A percentile compares a stretch with the other conserved stretches of the same genome.
phyloP scores from a whole-genome alignment of 2,888 invertebrate species.

The Epistrophe eligans region DNA sequence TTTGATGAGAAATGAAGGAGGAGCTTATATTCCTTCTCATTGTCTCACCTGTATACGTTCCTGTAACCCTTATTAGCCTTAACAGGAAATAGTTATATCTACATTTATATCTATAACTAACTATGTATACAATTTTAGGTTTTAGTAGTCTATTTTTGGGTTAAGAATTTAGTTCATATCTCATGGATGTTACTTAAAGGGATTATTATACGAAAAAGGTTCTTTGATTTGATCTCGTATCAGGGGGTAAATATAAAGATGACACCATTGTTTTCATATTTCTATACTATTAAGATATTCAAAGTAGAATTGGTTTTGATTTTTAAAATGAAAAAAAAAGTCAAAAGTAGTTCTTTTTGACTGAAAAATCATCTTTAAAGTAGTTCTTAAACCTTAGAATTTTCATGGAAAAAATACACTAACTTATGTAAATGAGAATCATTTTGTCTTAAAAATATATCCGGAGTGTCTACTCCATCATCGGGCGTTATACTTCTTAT shows the following conservation, averaged over 20 bases:
- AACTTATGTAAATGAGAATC: too few relatives aligned
- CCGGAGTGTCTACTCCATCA: too few relatives aligned
- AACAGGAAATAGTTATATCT: constrained; percentile 12
- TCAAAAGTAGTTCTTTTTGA: too few relatives aligned
- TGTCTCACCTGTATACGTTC: constrained; percentile 50
- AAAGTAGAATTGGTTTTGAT: background rate
- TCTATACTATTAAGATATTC: background rate
- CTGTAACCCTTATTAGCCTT: constrained; percentile 56
- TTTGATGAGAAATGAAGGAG: constrained; percentile 38
- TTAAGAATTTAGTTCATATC: constrained; percentile 34
- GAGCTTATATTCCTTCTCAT: constrained; percentile 25
- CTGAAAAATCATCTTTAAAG: too few relatives aligned
- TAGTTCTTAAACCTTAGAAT: too few relatives aligned
- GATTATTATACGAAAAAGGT: constrained; percentile 52
- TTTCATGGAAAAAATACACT: too few relatives aligned
- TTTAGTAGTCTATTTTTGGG: constrained; percentile 40
- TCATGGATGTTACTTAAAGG: constrained; percentile 43
- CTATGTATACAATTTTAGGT: constrained; percentile 30
- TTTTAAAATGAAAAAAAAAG: too few relatives aligned
- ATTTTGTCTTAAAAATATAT: too few relatives aligned
- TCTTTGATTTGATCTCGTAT: constrained; percentile 44
- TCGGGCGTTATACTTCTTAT: too few relatives aligned
- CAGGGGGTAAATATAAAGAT: background rate
- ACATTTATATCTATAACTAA: background rate
- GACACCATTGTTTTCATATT: constrained; percentile 10